Percentiles rank a stretch among this genome's conserved stretches.
Conservation (phyloP, 2,797 vertebrate species). For the Pteronotus mesoamericanus region DNA sequence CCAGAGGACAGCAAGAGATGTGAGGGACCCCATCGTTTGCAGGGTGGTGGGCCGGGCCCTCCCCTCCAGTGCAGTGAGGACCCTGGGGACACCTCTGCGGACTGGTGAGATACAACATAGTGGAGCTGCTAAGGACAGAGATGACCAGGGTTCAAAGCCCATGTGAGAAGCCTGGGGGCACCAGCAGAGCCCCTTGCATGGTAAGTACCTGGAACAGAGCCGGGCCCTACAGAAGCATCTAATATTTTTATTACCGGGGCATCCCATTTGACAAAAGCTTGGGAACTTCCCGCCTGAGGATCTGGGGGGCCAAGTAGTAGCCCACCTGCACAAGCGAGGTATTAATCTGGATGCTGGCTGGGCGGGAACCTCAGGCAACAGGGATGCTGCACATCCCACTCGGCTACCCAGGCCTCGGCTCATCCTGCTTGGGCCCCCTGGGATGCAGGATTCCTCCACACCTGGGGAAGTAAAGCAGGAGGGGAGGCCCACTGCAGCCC, state of each 20-base stretch:
- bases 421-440: not conserved
- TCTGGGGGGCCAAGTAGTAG: not conserved
- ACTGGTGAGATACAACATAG: not conserved
- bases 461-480: not conserved
- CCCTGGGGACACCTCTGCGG: not conserved
- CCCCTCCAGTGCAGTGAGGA: not conserved
- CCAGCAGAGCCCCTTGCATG: fast-evolving
- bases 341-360: not conserved
- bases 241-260: not conserved
- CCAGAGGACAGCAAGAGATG: too few species aligned
- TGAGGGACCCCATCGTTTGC: not conserved
- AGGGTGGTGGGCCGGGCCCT: not conserved
- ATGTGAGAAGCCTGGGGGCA: not conserved
- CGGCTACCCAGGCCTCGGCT: not conserved
- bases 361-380: not conserved
- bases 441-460: not conserved
- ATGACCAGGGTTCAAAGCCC: not conserved
- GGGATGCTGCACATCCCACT: too few species aligned
- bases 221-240: not conserved
- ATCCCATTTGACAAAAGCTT: not conserved
- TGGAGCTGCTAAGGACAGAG: not conserved
- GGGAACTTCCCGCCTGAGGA: not conserved
- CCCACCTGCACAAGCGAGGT: not conserved
- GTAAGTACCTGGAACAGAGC: not conserved
- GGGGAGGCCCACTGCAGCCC: not conserved